Percentiles rank a stretch among this genome's conserved stretches.
Conservation (phyloP, 2,113 vertebrate genomes). For the Cottus gobio region DNA sequence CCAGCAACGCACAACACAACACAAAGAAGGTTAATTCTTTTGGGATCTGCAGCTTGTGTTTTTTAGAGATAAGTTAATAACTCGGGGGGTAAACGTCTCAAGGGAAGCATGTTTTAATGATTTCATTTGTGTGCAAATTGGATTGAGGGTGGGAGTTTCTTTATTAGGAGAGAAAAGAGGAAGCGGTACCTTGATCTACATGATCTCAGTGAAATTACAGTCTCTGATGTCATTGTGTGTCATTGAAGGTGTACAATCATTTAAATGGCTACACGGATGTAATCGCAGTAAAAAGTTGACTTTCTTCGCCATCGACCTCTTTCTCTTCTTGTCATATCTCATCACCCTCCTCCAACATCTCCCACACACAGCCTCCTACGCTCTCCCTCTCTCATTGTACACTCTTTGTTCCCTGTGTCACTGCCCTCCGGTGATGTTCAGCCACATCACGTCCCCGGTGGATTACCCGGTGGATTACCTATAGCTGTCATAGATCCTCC, state of each 20-base stretch:
- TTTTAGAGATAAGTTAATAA: conserved; percentile 82
- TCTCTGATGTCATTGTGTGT: conserved; percentile 52
- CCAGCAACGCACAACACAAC: conserved; percentile 42
- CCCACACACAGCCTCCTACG: neutral
- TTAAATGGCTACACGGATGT: conserved; percentile 34
- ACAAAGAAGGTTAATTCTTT: conserved; percentile 72
- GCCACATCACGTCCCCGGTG: conserved; percentile 47
- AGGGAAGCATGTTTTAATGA: conserved; percentile 80
- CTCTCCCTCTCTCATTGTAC: neutral
- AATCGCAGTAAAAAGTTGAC: conserved; percentile 49
- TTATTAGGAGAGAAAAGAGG: conserved; percentile 67
- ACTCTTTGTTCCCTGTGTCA: conserved; percentile 41
- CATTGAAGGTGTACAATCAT: conserved; percentile 39
- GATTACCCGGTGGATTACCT: too few species aligned
- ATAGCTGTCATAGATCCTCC: conserved; percentile 40
- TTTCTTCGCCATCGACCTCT: conserved; percentile 42
- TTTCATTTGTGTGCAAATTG: conserved; percentile 89
- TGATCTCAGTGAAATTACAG: conserved; percentile 62
- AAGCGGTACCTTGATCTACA: conserved; percentile 53
- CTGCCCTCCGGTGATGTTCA: conserved; percentile 47
- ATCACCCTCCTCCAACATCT: neutral
- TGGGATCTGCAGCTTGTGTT: conserved; percentile 73
- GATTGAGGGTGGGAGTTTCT: conserved; percentile 74
- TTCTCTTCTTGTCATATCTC: conserved; percentile 31
- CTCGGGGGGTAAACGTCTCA: conserved; percentile 72